Conservation (phyloP, 2,113 vertebrate species). For the Corynorhinus townsendii region DNA sequence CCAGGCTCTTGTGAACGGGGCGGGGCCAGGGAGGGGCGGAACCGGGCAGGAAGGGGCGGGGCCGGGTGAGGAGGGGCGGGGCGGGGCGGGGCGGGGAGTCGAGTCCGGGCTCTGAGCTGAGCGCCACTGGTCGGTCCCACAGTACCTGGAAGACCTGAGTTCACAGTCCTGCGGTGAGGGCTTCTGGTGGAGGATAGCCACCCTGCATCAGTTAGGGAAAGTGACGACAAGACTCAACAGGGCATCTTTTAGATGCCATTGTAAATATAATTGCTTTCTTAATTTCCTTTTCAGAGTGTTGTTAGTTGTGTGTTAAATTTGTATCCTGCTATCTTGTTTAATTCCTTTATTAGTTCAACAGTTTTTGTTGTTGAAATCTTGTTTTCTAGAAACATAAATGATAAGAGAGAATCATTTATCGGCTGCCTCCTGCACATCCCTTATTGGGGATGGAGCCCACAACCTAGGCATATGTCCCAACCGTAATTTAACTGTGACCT, state of each 20-base stretch:
- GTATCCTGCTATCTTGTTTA: not conserved
- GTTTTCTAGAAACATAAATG: not conserved
- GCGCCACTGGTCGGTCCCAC: too few species aligned
- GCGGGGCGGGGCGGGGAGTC: rapidly evolving
- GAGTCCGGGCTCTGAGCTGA: rapidly evolving
- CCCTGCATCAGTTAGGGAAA: not conserved
- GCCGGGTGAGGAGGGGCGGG: rapidly evolving
- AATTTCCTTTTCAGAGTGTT: not conserved
- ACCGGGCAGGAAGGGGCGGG: rapidly evolving
- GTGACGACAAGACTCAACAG: not conserved
- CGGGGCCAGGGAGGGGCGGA: not conserved
- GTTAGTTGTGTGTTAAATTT: not conserved
- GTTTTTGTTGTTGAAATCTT: not conserved
- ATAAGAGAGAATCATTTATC: too few species aligned
- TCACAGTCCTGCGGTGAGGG: rapidly evolving
- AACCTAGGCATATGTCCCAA: too few species aligned
- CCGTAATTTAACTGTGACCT: too few species aligned
- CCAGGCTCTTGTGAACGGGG: rapidly evolving
- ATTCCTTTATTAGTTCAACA: not conserved
- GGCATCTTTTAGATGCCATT: not conserved
- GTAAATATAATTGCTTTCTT: not conserved
- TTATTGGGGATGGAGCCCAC: too few species aligned
- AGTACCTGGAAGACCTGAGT: rapidly evolving
- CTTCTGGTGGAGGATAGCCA: rapidly evolving
- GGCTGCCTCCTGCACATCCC: too few species aligned